Evolutionary conservation across 2,888 invertebrate genomes (phyloP).

Genomic region (Ectropis crepuscularia): DNA sequence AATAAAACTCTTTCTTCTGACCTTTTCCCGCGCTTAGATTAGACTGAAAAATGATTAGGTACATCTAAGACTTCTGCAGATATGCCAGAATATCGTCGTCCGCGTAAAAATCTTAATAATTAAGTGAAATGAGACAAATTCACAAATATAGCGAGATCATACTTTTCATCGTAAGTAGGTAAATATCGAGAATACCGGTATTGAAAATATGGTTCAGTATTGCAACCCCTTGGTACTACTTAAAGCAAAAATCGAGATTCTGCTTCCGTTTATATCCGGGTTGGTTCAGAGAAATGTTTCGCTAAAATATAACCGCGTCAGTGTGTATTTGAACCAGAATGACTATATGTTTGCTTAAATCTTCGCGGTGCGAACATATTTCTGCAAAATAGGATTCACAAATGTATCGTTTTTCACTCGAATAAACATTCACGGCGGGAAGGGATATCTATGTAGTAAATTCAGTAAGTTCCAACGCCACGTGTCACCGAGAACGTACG

Average conservation of each 20-base stretch:
- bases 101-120: too few relatives aligned
- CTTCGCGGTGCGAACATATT: conserved; percentile 8
- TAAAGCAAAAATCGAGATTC: background rate
- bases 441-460: conserved; percentile 42
- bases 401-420: conserved; percentile 29
- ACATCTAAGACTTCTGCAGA: too few relatives aligned
- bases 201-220: background rate
- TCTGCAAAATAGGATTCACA: conserved; percentile 17
- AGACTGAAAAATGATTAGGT: too few relatives aligned
- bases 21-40: too few relatives aligned
- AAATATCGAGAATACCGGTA: too few relatives aligned
- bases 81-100: too few relatives aligned
- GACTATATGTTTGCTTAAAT: conserved; percentile 4
- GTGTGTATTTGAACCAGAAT: conserved; percentile 11
- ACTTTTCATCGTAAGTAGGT: too few relatives aligned
- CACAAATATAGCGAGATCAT: too few relatives aligned
- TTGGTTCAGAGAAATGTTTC: background rate
- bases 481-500: conserved; percentile 54
- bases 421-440: conserved; percentile 24
- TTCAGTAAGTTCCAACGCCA: conserved; percentile 43
- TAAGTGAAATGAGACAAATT: too few relatives aligned
- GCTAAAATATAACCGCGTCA: conserved; percentile 3
- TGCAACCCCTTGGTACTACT: background rate
- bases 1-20: too few relatives aligned
- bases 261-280: background rate